These are phyloP conservation scores for Gisinianus flammeolus DNA, from an alignment of 2,888 invertebrate species.

Conservation along the genomic window DNA sequence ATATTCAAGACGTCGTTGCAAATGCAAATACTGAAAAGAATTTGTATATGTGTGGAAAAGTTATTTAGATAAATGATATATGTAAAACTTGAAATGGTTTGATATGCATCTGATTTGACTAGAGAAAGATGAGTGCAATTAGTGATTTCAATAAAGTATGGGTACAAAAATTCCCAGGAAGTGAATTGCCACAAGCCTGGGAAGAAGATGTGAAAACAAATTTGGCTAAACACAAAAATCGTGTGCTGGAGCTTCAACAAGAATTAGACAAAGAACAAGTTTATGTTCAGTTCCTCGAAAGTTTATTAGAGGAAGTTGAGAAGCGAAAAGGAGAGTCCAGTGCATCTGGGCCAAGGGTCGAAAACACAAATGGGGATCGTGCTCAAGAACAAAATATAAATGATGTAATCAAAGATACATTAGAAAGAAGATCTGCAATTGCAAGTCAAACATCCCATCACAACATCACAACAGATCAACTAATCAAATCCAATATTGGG, in stretches of 20 bases:
- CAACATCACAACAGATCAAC: background rate
- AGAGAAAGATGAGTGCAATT: slow-evolving; percentile 57
- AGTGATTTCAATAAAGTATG: slow-evolving; percentile 69
- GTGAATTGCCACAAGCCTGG: slow-evolving; percentile 88
- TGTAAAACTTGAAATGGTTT: too few relatives aligned
- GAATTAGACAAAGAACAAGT: slow-evolving; percentile 89
- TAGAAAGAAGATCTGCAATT: slow-evolving; percentile 51
- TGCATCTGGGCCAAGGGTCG: slow-evolving; percentile 23
- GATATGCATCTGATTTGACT: slow-evolving; percentile 15
- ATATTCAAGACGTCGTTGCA: too few relatives aligned
- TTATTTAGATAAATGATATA: too few relatives aligned
- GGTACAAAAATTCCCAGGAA: slow-evolving; percentile 88
- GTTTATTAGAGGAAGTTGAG: slow-evolving; percentile 82
- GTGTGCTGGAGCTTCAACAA: slow-evolving; percentile 79
- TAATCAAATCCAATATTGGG: background rate
- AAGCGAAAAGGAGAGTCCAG: slow-evolving; percentile 72
- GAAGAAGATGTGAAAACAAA: slow-evolving; percentile 91
- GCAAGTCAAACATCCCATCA: slow-evolving; percentile 22
- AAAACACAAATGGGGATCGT: slow-evolving; percentile 37
- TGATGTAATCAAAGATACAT: slow-evolving; percentile 58
- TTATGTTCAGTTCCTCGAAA: slow-evolving; percentile 80
- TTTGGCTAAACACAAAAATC: slow-evolving; percentile 85
- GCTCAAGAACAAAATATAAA: slow-evolving; percentile 55
- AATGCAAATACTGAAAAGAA: too few relatives aligned
- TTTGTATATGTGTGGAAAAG: too few relatives aligned